Conservation (phyloP, 1,140 invertebrate species). For the Homalodisca vitripennis region DNA sequence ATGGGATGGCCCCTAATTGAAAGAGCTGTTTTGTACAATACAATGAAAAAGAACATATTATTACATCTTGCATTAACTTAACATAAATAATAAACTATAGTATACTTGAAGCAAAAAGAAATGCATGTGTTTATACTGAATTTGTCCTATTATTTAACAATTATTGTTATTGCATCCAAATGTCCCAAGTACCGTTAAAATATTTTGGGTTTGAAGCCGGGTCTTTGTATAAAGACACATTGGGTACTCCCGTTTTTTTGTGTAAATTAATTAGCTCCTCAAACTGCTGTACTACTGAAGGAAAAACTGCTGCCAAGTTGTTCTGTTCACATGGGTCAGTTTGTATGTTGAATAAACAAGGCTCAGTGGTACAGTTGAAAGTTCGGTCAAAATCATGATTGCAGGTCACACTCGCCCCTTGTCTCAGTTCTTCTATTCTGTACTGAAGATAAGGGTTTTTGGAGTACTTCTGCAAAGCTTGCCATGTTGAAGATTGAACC, state of each 20-base stretch:
- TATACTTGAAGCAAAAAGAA: too few species aligned
- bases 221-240: neutral
- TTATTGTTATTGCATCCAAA: neutral
- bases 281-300: neutral
- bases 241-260: neutral
- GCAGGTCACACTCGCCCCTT: neutral
- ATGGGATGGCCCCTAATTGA: too few species aligned
- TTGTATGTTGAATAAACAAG: constrained; percentile 64
- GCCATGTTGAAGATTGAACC: neutral
- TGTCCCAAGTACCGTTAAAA: neutral
- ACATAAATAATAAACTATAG: too few species aligned
- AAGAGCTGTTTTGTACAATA: too few species aligned
- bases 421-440: neutral
- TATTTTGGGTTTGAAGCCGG: neutral
- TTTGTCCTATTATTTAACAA: too few species aligned
- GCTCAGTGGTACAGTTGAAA: constrained; percentile 38
- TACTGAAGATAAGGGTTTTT: neutral
- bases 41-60: too few species aligned
- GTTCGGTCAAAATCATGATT: constrained; percentile 1
- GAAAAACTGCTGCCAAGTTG: constrained; percentile 51
- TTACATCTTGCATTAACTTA: too few species aligned
- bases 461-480: neutral
- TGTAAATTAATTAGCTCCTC: neutral
- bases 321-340: constrained; percentile 65
- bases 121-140: too few species aligned